Percentiles rank a stretch among this genome's conserved stretches.
Conservation (phyloP, 2,797 vertebrate species). For the Propithecus perrieri region DNA sequence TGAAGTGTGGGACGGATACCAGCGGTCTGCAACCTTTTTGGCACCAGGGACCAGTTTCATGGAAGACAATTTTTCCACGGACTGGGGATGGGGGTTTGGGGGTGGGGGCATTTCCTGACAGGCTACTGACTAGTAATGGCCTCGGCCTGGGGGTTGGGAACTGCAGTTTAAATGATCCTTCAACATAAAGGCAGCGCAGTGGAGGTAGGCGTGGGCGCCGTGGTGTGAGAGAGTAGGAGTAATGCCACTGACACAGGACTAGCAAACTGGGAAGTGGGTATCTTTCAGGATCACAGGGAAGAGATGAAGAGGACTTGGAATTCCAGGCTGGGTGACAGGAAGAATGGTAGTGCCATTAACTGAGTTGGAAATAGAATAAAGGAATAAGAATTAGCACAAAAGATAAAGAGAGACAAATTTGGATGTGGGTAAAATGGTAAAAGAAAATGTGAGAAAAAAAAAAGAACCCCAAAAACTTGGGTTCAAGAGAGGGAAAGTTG, state of each 20-base stretch:
- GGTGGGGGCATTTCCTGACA: too few species aligned
- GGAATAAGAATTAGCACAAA: neutral
- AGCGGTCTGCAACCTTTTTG: too few species aligned
- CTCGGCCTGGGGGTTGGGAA: too few species aligned
- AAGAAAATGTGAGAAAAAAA: constrained; percentile 34
- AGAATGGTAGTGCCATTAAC: neutral
- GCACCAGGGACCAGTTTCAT: too few species aligned
- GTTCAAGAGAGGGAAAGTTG: neutral
- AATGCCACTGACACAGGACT: neutral
- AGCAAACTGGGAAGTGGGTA: neutral
- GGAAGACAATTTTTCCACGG: too few species aligned
- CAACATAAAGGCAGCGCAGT: neutral
- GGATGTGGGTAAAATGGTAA: neutral
- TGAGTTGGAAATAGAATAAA: neutral
- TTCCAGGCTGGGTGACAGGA: neutral
- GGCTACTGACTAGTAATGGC: too few species aligned
- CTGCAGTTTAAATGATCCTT: neutral
- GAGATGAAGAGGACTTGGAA: neutral
- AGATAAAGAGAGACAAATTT: neutral
- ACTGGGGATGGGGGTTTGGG: too few species aligned
- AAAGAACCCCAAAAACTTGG: neutral
- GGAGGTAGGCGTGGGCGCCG: neutral
- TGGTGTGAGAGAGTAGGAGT: neutral
- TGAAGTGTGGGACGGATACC: neutral
- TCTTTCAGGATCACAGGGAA: neutral